phyloP scores from a whole-genome alignment of 2,797 vertebrate species.

The Anomalospiza imberbis region DNA sequence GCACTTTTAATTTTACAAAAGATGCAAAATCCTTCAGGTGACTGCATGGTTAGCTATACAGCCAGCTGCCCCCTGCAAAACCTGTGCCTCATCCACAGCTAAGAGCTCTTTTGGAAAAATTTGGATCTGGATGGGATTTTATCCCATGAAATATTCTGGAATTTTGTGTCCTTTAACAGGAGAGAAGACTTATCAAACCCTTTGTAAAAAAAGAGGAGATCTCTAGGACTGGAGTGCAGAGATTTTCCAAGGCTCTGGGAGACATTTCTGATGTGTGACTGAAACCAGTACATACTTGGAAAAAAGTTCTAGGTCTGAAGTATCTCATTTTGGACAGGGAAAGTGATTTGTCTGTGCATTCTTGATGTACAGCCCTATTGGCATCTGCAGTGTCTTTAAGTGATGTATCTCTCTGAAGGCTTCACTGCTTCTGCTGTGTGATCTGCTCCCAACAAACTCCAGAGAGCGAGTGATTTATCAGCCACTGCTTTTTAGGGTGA shows the following conservation, averaged over 20 bases:
- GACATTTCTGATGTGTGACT: neutral
- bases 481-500: constrained; percentile 34
- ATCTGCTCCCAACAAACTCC: constrained; percentile 3
- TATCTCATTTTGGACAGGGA: neutral
- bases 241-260: neutral
- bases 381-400: neutral
- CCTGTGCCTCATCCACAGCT: neutral
- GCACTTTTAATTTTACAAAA: neutral
- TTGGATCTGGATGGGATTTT: neutral
- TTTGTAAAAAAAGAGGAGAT: neutral
- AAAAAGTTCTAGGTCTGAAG: neutral
- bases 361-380: neutral
- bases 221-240: neutral
- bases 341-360: neutral
- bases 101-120: neutral
- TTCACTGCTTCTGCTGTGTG: neutral
- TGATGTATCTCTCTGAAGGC: constrained; percentile 3
- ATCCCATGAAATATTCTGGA: neutral
- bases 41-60: neutral
- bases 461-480: constrained; percentile 21
- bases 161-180: neutral
- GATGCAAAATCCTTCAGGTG: neutral
- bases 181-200: neutral
- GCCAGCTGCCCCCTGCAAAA: neutral
- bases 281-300: neutral